Conservation (phyloP, 2,113 vertebrate genomes). For the Polypterus bichir region DNA sequence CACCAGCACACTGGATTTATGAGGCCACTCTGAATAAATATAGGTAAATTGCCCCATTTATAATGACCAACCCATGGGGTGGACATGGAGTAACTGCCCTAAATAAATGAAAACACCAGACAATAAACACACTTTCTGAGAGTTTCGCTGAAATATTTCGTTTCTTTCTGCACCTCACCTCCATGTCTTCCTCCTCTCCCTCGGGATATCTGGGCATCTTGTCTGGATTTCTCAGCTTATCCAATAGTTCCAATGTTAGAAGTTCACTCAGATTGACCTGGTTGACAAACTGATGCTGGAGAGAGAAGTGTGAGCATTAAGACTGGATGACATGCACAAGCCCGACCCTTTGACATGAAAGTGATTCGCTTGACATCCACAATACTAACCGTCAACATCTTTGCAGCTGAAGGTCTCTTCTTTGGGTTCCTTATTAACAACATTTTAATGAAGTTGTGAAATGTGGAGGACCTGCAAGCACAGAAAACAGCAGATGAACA, state of each 20-base stretch:
- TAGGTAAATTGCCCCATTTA: too few species aligned
- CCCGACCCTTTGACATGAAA: background rate
- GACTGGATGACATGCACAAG: background rate
- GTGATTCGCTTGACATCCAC: too few species aligned
- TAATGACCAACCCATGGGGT: too few species aligned
- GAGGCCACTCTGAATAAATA: too few species aligned
- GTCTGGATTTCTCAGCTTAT: constrained; percentile 63
- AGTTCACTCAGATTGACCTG: constrained; percentile 51
- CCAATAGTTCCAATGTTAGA: constrained; percentile 70
- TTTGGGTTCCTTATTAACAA: constrained; percentile 75
- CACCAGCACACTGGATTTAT: too few species aligned
- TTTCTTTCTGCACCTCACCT: constrained; percentile 25
- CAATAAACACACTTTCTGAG: background rate
- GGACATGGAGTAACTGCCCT: background rate
- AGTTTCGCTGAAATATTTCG: too few species aligned
- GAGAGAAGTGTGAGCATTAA: background rate
- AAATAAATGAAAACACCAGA: background rate
- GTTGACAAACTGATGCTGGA: constrained; percentile 57
- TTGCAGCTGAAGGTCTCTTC: constrained; percentile 69
- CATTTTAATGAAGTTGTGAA: constrained; percentile 77
- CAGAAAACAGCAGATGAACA: constrained; percentile 4
- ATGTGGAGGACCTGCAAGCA: constrained; percentile 55
- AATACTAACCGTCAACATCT: constrained; percentile 66
- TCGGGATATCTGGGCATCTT: constrained; percentile 40
- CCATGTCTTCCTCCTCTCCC: constrained; percentile 69